A percentile compares a stretch with the other conserved stretches of the same genome.
phyloP scores from a whole-genome alignment of 2,888 invertebrate species.

The Hyposoter didymator region DNA sequence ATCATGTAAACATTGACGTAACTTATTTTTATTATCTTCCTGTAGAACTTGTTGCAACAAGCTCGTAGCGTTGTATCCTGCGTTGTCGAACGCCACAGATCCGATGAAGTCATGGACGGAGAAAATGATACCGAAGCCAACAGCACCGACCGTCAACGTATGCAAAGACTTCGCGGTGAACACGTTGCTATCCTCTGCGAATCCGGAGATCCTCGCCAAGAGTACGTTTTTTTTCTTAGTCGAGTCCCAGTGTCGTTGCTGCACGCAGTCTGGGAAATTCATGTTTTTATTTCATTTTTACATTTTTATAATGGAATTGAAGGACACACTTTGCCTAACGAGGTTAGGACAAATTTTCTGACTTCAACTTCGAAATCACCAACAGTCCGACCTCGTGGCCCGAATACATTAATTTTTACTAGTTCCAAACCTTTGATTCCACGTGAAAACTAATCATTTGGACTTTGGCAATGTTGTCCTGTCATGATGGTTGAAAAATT shows the following conservation, averaged over 20 bases:
- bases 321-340: background rate
- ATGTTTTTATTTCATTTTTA: background rate
- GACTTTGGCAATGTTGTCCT: background rate
- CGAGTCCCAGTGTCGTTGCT: too few relatives aligned
- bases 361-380: background rate
- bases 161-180: constrained; percentile 92
- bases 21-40: constrained; percentile 1
- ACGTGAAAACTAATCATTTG: background rate
- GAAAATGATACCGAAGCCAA: constrained; percentile 90
- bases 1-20: background rate
- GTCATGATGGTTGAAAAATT: background rate
- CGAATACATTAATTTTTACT: background rate
- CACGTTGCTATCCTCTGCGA: constrained; percentile 95
- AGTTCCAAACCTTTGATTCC: background rate
- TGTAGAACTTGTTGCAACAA: constrained; percentile 85
- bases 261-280: background rate
- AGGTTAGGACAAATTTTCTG: background rate
- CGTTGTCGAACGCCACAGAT: constrained; percentile 93
- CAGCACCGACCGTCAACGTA: constrained; percentile 89
- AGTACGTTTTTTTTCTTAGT: constrained; percentile 79
- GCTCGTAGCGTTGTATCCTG: constrained; percentile 93
- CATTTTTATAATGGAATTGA: background rate
- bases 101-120: constrained; percentile 93
- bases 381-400: background rate
- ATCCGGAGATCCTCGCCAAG: constrained; percentile 89